phyloP scores from a whole-genome alignment of 2,888 invertebrate species.

The Scaptomyza tumidula region DNA sequence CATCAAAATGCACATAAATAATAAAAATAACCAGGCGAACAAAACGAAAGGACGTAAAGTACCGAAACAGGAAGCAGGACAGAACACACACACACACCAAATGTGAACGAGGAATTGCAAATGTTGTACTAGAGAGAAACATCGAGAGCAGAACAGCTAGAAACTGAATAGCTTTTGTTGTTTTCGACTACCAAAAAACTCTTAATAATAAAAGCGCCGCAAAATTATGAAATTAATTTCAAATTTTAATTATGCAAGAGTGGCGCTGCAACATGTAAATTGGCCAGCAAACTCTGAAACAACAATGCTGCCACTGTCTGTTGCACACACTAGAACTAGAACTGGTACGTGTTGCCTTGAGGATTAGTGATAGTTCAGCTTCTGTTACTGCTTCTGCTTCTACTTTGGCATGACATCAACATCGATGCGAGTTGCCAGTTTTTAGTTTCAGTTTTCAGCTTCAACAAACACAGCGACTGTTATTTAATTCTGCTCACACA shows the following conservation, averaged over 20 bases:
- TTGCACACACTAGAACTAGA: neutral
- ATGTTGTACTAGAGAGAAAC: neutral
- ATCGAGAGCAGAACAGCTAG: neutral
- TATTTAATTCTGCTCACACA: constrained; percentile 36
- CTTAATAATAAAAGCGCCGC: constrained; percentile 68
- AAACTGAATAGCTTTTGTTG: constrained; percentile 62
- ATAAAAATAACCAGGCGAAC: constrained; percentile 68
- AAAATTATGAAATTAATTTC: constrained; percentile 79
- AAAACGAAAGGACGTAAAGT: constrained; percentile 26
- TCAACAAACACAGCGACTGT: constrained; percentile 6
- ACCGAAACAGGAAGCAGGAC: constrained; percentile 62
- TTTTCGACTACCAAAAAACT: constrained; percentile 34
- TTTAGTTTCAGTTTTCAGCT: constrained; percentile 21
- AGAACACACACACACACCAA: constrained; percentile 15
- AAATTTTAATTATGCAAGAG: constrained; percentile 78
- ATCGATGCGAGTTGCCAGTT: constrained; percentile 17
- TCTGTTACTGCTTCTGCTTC: neutral
- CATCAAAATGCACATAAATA: constrained; percentile 80
- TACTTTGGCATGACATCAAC: constrained; percentile 2
- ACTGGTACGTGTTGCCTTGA: constrained; percentile 5
- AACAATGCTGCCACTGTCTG: neutral
- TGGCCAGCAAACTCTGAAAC: constrained; percentile 30
- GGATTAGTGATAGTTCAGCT: constrained; percentile 10
- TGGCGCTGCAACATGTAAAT: constrained; percentile 71
- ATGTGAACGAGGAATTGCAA: constrained; percentile 14